Conservation (phyloP, 2,888 invertebrate genomes). For the Microplitis deprimator region DNA sequence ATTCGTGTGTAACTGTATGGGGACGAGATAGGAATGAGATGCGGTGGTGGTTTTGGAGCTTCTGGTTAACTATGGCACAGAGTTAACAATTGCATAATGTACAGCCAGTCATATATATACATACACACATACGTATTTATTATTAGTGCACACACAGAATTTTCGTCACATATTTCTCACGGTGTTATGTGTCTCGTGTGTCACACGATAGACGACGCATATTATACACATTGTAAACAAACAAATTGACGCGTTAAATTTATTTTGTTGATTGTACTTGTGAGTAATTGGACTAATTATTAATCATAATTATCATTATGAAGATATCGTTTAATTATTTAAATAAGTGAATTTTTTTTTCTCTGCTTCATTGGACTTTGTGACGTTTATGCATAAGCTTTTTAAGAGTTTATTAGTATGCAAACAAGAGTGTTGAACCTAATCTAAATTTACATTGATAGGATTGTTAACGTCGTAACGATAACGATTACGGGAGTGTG, state of each 20-base stretch:
- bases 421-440: background rate
- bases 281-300: background rate
- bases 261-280: background rate
- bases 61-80: slow-evolving; percentile 1
- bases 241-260: background rate
- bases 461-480: slow-evolving; percentile 3
- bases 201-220: background rate
- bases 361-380: no score
- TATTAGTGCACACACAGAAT: background rate
- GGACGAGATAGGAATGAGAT: slow-evolving; percentile 9
- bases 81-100: slow-evolving; percentile 38
- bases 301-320: background rate
- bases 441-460: background rate
- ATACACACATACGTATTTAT: background rate
- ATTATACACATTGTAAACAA: background rate
- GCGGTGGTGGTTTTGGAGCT: slow-evolving; percentile 3
- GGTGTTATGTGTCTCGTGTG: background rate
- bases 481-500: background rate
- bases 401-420: background rate
- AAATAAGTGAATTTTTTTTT: background rate
- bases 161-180: background rate
- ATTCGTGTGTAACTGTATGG: slow-evolving; percentile 20
- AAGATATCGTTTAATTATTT: no score
- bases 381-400: background rate
- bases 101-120: slow-evolving; percentile 4